These are phyloP conservation scores for Cordilura impudica DNA, from an alignment of 2,888 invertebrate species.

Conservation along the genomic window DNA sequence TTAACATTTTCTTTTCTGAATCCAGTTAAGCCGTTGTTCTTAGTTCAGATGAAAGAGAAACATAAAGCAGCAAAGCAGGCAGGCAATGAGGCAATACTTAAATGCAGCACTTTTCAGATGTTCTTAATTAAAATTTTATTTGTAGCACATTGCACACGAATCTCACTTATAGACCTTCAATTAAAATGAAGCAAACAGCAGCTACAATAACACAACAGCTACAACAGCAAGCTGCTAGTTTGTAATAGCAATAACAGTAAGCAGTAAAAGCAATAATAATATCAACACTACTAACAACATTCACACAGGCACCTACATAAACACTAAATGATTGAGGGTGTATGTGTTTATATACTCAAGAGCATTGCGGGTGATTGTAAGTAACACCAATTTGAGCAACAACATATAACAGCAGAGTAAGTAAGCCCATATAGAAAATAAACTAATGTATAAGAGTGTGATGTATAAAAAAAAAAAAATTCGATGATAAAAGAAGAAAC, in stretches of 20 bases:
- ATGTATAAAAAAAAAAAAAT: no score
- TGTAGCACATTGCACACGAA: slow-evolving; percentile 51
- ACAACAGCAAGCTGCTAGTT: background rate
- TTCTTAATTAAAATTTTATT: slow-evolving; percentile 61
- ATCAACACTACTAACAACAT: background rate
- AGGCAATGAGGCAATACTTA: slow-evolving; percentile 24
- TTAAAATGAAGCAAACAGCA: slow-evolving; percentile 49
- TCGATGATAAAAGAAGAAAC: no score
- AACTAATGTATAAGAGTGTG: no score
- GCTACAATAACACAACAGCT: background rate
- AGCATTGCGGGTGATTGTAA: slow-evolving; percentile 5
- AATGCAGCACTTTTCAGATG: slow-evolving; percentile 47
- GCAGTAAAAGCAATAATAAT: background rate
- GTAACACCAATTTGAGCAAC: slow-evolving; percentile 18
- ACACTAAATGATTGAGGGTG: background rate
- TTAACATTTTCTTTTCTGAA: slow-evolving; percentile 22
- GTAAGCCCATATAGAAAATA: background rate
- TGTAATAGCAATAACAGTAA: background rate
- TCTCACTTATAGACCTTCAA: slow-evolving; percentile 51
- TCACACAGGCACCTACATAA: background rate
- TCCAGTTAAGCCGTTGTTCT: slow-evolving; percentile 6
- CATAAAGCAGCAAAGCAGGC: background rate
- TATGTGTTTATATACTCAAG: background rate
- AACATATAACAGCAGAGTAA: background rate
- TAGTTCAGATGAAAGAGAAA: background rate